Conservation (phyloP, 30 jellyfish, hydroid and myxozoan genomes). For the Catostylus mosaicus region DNA sequence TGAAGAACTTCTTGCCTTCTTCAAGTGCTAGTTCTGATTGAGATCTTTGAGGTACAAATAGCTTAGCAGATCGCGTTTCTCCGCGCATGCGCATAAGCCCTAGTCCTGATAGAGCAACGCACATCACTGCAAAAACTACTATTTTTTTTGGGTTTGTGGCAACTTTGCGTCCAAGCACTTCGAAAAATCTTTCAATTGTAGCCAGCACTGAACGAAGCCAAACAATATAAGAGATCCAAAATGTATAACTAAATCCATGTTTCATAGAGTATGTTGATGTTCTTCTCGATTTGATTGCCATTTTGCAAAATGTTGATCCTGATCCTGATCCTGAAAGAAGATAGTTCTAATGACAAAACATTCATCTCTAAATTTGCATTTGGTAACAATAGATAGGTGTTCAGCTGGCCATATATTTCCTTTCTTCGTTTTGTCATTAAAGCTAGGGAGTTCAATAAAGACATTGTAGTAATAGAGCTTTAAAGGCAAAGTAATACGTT, state of each 20-base stretch:
- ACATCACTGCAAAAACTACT: constrained; percentile 4
- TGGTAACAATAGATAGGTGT: no score
- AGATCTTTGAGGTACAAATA: constrained; percentile 58
- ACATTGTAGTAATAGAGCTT: no score
- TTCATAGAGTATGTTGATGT: not conserved
- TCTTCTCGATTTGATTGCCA: not conserved
- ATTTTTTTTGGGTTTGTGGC: constrained; percentile 68
- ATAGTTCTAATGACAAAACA: no score
- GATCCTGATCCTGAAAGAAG: no score
- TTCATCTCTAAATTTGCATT: no score
- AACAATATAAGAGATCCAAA: constrained; percentile 42
- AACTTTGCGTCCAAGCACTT: constrained; percentile 40
- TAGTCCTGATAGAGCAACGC: constrained; percentile 22
- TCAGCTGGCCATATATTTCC: no score
- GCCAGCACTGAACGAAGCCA: constrained; percentile 52
- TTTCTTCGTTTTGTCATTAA: no score
- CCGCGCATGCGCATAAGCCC: constrained; percentile 41
- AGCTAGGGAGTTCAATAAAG: no score
- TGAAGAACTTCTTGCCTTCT: constrained; percentile 42
- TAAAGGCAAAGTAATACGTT: no score
- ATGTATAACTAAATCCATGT: not conserved
- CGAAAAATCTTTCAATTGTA: constrained; percentile 39
- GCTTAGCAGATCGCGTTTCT: constrained; percentile 50
- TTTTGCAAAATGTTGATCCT: no score
- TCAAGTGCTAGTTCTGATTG: constrained; percentile 46